Evolutionary conservation across 1,140 invertebrate genomes (phyloP), one percentile per base, ranked within the genome.

Genomic region (Proctacanthus coquilletti): DNA sequence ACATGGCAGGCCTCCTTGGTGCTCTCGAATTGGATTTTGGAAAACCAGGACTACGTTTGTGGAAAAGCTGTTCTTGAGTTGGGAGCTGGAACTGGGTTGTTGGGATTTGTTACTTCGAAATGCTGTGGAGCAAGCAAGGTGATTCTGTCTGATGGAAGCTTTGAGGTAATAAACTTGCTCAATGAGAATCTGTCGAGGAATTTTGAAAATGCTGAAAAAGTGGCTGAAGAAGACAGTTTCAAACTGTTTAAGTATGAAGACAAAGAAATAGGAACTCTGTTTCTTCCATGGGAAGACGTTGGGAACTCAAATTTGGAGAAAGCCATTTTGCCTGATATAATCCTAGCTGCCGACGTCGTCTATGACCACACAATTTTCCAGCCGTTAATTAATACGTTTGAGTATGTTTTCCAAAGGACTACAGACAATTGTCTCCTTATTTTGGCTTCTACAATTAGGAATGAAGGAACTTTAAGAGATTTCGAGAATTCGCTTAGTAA

Each of bases 1-100:
- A 56, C 50, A 9, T 59, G 56, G 56, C 52, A 56, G 35, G 56
- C 56, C 3, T 50, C 56, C 0, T 20, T 59, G 19, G 53, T 47
- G 2, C 25, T 59, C n/a, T 41, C 46, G 10, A 53, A 59, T 10
- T 59, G 48, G 36, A 36, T 59, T 11, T 21, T 55, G 5, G 35
- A 51, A 13, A 47, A 59, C 29, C 20, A 18, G 0, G 32, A 36
- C 3, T 3, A 49, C 17, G 34, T 55, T 0, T 15, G 31, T 0
- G 41, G 39, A n/a, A 52, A 51, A 27, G 42, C 48, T 20, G 34
- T 59, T 8, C 10, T 59, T 4, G 56, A 59, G 18, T 38, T 59
- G 3, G 56, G 56, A 10, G 49, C 56, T 8, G 53, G 56, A 3
- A 45, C 56, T 5, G 56, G 56, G 0, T 21, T 59, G 3, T 20